Conservation (phyloP, 2,797 vertebrate species). For the Danio albolineatus region DNA sequence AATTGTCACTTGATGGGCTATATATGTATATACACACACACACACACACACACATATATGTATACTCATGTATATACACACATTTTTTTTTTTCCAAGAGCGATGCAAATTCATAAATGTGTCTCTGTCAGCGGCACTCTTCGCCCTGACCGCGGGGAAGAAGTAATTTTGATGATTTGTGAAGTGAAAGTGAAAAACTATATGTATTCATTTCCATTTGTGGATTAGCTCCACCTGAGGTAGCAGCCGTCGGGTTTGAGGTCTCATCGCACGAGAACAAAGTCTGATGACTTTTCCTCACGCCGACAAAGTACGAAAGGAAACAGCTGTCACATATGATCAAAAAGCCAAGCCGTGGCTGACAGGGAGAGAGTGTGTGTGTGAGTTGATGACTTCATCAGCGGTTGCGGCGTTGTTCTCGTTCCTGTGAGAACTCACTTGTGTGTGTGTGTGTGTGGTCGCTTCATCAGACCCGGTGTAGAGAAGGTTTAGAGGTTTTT, state of each 20-base stretch:
- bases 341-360: conserved; percentile 25
- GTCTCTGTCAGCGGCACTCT: conserved; percentile 51
- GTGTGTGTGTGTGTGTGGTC: neutral
- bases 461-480: neutral
- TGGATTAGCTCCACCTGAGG: conserved; percentile 56
- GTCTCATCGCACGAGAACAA: conserved; percentile 33
- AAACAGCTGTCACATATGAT: conserved; percentile 60
- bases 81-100: conserved; percentile 12
- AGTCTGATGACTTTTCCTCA: conserved; percentile 43
- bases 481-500: neutral
- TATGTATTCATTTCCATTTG: conserved; percentile 45
- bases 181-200: conserved; percentile 38
- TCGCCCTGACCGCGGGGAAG: conserved; percentile 49
- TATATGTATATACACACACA: neutral
- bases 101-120: conserved; percentile 59
- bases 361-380: neutral
- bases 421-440: conserved; percentile 3
- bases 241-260: conserved; percentile 23
- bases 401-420: neutral
- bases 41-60: too few species aligned
- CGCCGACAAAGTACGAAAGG: conserved; percentile 46
- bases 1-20: conserved; percentile 53
- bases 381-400: conserved; percentile 41
- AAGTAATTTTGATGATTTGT: conserved; percentile 56
- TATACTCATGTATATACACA: neutral